Conservation (phyloP, 2,797 vertebrate genomes). For the Rhodeus uyekii region DNA sequence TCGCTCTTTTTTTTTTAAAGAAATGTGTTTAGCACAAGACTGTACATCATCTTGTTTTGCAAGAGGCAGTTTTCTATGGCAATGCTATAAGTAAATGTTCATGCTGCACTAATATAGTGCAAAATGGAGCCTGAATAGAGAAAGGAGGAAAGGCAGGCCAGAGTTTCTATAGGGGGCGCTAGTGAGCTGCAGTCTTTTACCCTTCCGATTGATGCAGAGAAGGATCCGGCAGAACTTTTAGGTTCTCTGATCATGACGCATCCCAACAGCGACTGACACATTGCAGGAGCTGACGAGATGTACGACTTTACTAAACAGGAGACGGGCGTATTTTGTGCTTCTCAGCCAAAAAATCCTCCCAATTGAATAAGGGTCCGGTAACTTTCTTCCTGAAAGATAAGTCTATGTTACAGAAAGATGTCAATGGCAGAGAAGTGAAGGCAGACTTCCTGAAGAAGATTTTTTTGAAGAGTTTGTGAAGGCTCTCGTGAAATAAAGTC, state of each 20-base stretch:
- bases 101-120: slow-evolving; percentile 99
- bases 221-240: background rate
- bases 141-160: slow-evolving; percentile 71
- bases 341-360: slow-evolving; percentile 15
- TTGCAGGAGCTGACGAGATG: background rate
- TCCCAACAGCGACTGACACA: background rate
- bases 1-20: slow-evolving; percentile 36
- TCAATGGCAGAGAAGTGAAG: slow-evolving; percentile 66
- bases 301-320: slow-evolving; percentile 20
- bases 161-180: slow-evolving; percentile 44
- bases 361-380: slow-evolving; percentile 31
- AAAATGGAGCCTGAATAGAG: slow-evolving; percentile 87
- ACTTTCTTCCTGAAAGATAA: slow-evolving; percentile 47
- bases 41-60: slow-evolving; percentile 80
- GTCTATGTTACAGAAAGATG: slow-evolving; percentile 58
- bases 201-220: slow-evolving; percentile 4
- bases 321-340: slow-evolving; percentile 63
- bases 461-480: slow-evolving; percentile 65
- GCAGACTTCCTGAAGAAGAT: slow-evolving; percentile 70
- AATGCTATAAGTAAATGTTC: slow-evolving; percentile 88
- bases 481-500: slow-evolving; percentile 73
- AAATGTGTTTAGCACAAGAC: slow-evolving; percentile 79
- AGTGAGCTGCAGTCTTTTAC: slow-evolving; percentile 41
- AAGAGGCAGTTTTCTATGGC: slow-evolving; percentile 93
- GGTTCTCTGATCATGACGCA: background rate